Evolutionary conservation across 2,113 vertebrate genomes (phyloP).

Genomic region (Meles meles): DNA sequence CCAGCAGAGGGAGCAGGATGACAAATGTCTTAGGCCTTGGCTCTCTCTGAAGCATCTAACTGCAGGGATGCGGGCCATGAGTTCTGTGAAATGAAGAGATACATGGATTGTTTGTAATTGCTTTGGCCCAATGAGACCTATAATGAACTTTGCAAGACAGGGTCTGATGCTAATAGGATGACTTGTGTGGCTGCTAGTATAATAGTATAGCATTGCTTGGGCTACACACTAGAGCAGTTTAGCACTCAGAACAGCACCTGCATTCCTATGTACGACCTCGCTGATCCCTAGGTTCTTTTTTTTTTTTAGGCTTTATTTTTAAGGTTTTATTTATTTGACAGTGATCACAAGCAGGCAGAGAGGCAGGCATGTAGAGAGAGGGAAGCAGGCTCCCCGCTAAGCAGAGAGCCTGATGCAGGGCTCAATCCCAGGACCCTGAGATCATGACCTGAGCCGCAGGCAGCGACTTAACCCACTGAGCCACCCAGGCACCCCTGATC

Average conservation of each 20-base stretch:
- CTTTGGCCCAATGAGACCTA: neutral
- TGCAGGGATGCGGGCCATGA: neutral
- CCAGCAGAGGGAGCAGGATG: conserved; percentile 61
- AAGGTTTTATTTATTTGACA: too few species aligned
- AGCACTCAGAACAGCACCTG: fast-evolving
- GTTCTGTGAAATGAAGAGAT: neutral
- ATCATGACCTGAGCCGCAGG: too few species aligned
- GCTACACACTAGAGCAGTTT: neutral
- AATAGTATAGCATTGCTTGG: neutral
- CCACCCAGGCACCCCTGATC: neutral
- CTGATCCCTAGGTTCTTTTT: neutral
- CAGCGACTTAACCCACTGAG: too few species aligned
- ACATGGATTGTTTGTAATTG: neutral
- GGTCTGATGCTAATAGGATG: neutral
- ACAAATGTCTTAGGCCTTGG: neutral
- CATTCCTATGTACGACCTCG: neutral
- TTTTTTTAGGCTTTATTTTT: too few species aligned
- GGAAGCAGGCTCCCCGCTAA: too few species aligned
- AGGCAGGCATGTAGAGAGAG: too few species aligned
- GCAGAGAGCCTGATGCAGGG: too few species aligned
- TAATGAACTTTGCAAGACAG: neutral
- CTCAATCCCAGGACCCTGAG: too few species aligned
- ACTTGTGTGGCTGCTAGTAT: neutral
- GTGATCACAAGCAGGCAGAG: too few species aligned
- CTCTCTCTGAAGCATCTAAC: neutral